Percentiles rank a stretch among this genome's conserved stretches.
These are phyloP conservation scores for Araneus ventricosus DNA, from an alignment of 1,140 invertebrate species.

Conservation along the genomic window DNA sequence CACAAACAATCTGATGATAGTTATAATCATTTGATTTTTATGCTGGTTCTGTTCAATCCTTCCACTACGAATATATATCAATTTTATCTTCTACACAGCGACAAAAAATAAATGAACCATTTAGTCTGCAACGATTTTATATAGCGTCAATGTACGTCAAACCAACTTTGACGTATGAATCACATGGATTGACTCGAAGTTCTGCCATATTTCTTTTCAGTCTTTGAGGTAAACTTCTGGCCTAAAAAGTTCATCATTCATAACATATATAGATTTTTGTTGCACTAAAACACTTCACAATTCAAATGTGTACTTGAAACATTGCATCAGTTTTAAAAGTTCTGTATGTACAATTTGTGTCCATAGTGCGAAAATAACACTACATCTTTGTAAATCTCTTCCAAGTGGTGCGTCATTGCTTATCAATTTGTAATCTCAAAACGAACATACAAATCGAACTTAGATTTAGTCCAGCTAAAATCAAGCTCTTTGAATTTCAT, in stretches of 20 bases:
- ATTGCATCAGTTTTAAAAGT: not conserved
- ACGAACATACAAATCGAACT: not conserved
- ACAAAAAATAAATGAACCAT: no score
- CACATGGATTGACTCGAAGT: no score
- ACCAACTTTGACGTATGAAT: no score
- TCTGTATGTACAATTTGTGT: not conserved
- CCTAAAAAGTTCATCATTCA: not conserved
- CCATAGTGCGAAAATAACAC: not conserved
- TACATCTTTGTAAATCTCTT: not conserved
- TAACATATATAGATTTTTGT: not conserved
- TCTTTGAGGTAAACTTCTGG: not conserved
- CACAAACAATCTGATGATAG: no score
- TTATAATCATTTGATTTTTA: no score
- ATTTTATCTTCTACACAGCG: no score
- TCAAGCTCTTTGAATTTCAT: slow-evolving; percentile 20
- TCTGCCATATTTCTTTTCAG: not conserved
- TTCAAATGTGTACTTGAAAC: not conserved
- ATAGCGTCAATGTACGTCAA: no score
- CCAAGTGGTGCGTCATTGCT: not conserved
- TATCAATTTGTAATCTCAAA: not conserved
- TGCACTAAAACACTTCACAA: not conserved
- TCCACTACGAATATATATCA: no score
- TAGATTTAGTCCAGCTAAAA: slow-evolving; percentile 70
- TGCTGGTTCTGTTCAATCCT: no score
- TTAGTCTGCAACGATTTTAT: no score